phyloP scores from a whole-genome alignment of 92 coral and sea anemone genomes.

The Ricordea florida region DNA sequence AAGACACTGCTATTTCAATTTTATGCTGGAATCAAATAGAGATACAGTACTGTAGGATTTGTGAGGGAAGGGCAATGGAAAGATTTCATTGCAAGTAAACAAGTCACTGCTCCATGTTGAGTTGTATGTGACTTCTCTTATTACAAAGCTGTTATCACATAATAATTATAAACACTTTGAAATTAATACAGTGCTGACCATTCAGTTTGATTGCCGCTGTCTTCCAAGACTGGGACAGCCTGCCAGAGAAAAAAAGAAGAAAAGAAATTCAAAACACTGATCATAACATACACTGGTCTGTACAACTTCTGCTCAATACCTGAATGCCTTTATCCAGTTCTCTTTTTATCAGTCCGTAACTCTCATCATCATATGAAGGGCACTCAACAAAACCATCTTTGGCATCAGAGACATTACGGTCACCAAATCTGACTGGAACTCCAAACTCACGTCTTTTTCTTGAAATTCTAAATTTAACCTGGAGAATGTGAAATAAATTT shows the following conservation, averaged over 20 bases:
- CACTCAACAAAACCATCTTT: constrained; percentile 97
- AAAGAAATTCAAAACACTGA: too few species aligned
- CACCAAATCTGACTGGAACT: constrained; percentile 79
- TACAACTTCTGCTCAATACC: too few species aligned
- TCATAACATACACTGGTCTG: too few species aligned
- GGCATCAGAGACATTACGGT: constrained; percentile 79
- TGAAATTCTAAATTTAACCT: constrained; percentile 91
- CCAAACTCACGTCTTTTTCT: constrained; percentile 96
- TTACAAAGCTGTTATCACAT: too few species aligned
- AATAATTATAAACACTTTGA: background rate
- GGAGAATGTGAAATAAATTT: too few species aligned
- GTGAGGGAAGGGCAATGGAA: too few species aligned
- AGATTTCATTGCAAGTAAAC: too few species aligned
- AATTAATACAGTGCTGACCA: constrained; percentile 48
- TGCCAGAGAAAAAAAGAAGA: background rate
- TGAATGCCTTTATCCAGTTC: constrained; percentile 89
- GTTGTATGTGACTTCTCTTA: background rate
- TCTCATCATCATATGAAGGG: constrained; percentile 94
- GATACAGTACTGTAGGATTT: too few species aligned
- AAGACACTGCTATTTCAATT: too few species aligned
- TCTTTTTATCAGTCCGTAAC: constrained; percentile 68
- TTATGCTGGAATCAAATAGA: too few species aligned
- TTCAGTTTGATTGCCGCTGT: constrained; percentile 84
- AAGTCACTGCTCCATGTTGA: too few species aligned
- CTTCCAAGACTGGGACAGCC: constrained; percentile 81